These are phyloP conservation scores for Panagrolaimus sp. DNA, from an alignment of 1,140 invertebrate species.

Conservation along the genomic window DNA sequence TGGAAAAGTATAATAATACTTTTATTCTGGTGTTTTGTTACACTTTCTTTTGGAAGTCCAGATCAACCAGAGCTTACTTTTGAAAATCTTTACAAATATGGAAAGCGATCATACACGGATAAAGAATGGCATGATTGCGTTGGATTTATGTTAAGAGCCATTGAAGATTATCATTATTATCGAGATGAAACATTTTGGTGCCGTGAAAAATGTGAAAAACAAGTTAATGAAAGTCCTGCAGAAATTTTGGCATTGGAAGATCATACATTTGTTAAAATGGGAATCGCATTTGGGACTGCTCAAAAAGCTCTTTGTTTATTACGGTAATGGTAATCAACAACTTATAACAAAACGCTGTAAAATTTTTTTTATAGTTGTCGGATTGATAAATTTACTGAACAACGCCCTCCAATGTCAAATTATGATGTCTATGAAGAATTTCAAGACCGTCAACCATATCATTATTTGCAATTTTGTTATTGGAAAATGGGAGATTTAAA, in stretches of 20 bases:
- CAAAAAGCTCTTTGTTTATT: conserved; percentile 45
- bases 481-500: conserved; percentile 66
- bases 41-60: conserved; percentile 64
- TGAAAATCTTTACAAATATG: conserved; percentile 34
- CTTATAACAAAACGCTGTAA: conserved; percentile 8
- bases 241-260: conserved; percentile 14
- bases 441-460: conserved; percentile 67
- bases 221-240: conserved; percentile 20
- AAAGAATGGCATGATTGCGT: conserved; percentile 70
- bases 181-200: conserved; percentile 62
- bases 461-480: conserved; percentile 73
- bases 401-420: conserved; percentile 62
- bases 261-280: background rate
- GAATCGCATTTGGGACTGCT: conserved; percentile 28
- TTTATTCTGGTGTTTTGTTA: too few relatives aligned
- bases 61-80: conserved; percentile 32
- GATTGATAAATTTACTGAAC: conserved; percentile 62
- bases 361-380: conserved; percentile 64
- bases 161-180: conserved; percentile 62
- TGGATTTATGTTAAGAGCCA: conserved; percentile 64
- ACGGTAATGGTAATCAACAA: conserved; percentile 23
- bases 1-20: too few relatives aligned
- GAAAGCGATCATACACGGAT: conserved; percentile 67
- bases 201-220: conserved; percentile 64
- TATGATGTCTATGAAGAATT: conserved; percentile 65